Evolutionary conservation across 2,113 vertebrate species (phyloP).

Genomic region (Parotia lawesii): DNA sequence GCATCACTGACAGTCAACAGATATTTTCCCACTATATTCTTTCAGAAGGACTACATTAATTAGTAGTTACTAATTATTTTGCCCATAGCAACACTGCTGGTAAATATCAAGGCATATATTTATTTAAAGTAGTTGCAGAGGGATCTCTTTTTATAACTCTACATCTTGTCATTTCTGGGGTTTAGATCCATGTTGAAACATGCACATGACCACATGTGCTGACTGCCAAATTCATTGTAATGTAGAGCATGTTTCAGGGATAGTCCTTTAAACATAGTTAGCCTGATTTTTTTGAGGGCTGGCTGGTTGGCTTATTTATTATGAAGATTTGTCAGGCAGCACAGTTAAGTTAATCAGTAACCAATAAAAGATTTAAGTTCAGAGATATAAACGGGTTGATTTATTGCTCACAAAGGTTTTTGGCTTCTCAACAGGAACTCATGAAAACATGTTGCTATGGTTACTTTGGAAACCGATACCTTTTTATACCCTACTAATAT

Average conservation of each 20-base stretch:
- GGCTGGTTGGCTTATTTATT: conserved; percentile 63
- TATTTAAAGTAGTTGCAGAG: conserved; percentile 60
- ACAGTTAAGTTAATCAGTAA: conserved; percentile 69
- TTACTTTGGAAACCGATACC: conserved; percentile 13
- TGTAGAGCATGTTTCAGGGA: conserved; percentile 49
- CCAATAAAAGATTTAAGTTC: conserved; percentile 68
- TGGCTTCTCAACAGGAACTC: conserved; percentile 46
- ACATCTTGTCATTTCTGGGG: conserved; percentile 53
- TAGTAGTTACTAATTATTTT: conserved; percentile 40
- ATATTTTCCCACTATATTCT: not conserved
- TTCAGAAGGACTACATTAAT: conserved; percentile 11
- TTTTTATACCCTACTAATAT: conserved; percentile 21
- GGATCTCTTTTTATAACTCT: conserved; percentile 49
- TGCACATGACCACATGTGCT: conserved; percentile 53
- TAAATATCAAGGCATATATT: conserved; percentile 57
- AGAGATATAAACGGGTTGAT: conserved; percentile 52
- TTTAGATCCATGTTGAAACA: conserved; percentile 66
- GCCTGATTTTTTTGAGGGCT: conserved; percentile 47
- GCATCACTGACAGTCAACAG: not conserved
- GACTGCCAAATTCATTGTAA: conserved; percentile 61
- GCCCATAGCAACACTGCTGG: not conserved
- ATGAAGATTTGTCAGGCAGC: conserved; percentile 58
- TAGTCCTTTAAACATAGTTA: conserved; percentile 60
- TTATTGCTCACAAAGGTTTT: conserved; percentile 53
- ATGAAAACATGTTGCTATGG: conserved; percentile 47